Conservation (phyloP, 1,140 invertebrate genomes). For the Watersipora subatra region DNA sequence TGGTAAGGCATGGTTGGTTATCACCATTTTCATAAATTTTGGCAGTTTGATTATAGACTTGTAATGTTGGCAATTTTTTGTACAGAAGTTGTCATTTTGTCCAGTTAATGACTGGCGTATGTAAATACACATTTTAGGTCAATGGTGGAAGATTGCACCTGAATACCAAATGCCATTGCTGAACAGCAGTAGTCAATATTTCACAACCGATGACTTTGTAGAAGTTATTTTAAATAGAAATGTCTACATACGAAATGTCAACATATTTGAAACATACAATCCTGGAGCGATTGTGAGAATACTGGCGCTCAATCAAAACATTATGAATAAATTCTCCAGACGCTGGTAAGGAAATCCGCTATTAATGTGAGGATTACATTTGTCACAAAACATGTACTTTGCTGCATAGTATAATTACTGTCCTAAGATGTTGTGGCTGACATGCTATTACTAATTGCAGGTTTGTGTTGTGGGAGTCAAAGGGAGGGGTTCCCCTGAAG, state of each 20-base stretch:
- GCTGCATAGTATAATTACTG: too few relatives aligned
- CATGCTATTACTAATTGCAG: neutral
- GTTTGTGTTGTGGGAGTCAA: neutral
- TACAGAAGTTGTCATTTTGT: too few relatives aligned
- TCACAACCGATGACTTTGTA: neutral
- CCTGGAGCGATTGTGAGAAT: constrained; percentile 71
- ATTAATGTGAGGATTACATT: too few relatives aligned
- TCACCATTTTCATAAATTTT: neutral
- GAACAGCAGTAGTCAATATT: neutral
- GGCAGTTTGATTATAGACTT: neutral
- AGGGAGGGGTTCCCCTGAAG: neutral
- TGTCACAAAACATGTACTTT: too few relatives aligned
- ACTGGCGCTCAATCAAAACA: constrained; percentile 51
- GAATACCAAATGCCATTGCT: neutral
- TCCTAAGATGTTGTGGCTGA: too few relatives aligned
- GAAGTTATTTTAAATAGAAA: constrained; percentile 51
- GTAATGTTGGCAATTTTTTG: too few relatives aligned
- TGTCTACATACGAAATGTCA: constrained; percentile 61
- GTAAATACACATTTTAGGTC: neutral
- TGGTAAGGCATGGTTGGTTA: neutral
- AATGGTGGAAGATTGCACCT: constrained; percentile 1
- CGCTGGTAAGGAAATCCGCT: neutral
- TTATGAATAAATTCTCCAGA: neutral
- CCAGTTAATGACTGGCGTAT: too few relatives aligned
- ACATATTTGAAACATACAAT: constrained; percentile 77